A percentile compares a stretch with the other conserved stretches of the same genome.
phyloP scores from a whole-genome alignment of 2,888 invertebrate species.

The Anorthoa munda region DNA sequence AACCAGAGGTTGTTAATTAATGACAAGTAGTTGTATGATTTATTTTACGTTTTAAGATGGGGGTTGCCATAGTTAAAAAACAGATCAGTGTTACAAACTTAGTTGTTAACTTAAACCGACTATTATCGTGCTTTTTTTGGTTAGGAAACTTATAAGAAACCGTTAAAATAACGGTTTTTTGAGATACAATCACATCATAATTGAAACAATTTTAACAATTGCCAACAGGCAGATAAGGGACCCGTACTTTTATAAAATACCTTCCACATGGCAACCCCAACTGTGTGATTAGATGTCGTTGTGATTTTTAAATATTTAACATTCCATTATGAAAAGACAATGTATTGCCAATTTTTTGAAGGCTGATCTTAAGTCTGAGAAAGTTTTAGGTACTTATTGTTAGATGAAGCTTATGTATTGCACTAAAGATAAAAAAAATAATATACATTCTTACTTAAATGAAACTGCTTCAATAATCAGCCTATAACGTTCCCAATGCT shows the following conservation, averaged over 20 bases:
- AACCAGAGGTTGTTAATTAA: conserved; percentile 72
- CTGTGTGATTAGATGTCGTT: conserved; percentile 77
- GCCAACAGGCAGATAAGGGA: background rate
- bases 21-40: conserved; percentile 71
- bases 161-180: background rate
- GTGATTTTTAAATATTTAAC: conserved; percentile 85
- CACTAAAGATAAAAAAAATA: background rate
- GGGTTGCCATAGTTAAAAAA: conserved; percentile 53
- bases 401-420: conserved; percentile 66
- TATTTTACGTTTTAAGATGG: conserved; percentile 54
- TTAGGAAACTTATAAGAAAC: background rate
- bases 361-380: conserved; percentile 85
- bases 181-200: background rate
- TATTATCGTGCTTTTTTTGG: background rate
- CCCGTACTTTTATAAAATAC: background rate
- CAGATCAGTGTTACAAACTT: background rate
- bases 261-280: conserved; percentile 52
- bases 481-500: background rate
- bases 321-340: conserved; percentile 86
- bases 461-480: background rate
- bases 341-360: conserved; percentile 81
- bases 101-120: background rate
- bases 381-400: conserved; percentile 74
- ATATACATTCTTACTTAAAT: background rate
- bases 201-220: background rate